Base-by-base conservation (phyloP, 2,797 vertebrate genomes). In the Pitangus sulphuratus region DNA sequence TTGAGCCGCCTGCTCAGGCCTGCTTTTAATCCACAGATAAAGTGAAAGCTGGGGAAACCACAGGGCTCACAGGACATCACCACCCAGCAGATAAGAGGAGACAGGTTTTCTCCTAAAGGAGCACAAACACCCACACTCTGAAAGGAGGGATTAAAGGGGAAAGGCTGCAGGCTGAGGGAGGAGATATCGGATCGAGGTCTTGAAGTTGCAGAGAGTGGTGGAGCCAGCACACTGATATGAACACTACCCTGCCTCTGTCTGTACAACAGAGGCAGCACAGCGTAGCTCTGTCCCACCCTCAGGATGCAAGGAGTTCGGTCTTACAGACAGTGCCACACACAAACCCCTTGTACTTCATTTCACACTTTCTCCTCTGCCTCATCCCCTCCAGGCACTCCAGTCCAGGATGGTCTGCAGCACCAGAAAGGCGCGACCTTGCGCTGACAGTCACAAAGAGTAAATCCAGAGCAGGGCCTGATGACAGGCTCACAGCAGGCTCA, bases 1-100 rank as follows among this genome's bases (percentile, higher is more conserved):
- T 48, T 62, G 28, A 79, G 33, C 11, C 0, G 0, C 30, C 62
- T 89, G 21, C 39, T 81, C 5, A 6, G 35, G 15, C 57, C 90
- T 94, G 72, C 37, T 88, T 88, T 74, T 58, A 90, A 56, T 86
- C 66, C 16, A 30, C 44, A 87, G 83, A 94, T 84, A 92, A 86
- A 39, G 33, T 2, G 3, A 56, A 77, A 92, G 47, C 39, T 14
- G 4, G 25, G 22, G 44, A 88, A 87, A 39, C 15, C 42, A 19
- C 20, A 50, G 19, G 15, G 42, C 22, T 91, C 45, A 60, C 21
- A 68, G 80, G 28, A 50, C 47, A 37, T 88, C 16, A 11, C 64
- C 50, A 56, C n/a, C 16, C 62, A n/a, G 37, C 35, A 81, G 83
- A 87, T 91, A 88, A 91, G 39, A 78, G 65, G 18, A 78, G 26